These are phyloP conservation scores for Odontamblyopus lacepedii DNA, from an alignment of 2,797 vertebrate species.

Conservation along the genomic window DNA sequence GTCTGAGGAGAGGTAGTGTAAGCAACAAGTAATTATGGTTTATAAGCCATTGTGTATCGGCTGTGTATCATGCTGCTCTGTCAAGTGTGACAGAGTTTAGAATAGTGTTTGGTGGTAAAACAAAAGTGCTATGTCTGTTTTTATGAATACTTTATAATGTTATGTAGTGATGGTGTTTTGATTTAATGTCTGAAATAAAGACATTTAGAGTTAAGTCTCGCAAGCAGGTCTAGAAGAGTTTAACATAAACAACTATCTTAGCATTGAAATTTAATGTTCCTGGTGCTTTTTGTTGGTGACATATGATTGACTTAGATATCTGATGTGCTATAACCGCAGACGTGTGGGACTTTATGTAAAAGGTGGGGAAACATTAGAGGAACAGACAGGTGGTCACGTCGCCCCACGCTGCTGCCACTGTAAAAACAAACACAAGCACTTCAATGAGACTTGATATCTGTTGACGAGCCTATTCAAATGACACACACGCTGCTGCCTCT, in stretches of 20 bases:
- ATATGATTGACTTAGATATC: neutral
- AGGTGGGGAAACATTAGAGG: constrained; percentile 16
- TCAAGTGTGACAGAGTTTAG: neutral
- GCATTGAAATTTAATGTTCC: neutral
- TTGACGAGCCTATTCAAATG: constrained; percentile 57
- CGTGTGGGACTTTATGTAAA: constrained; percentile 40
- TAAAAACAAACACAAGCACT: constrained; percentile 43
- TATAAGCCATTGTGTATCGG: neutral
- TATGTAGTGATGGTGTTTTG: neutral
- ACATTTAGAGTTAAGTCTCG: neutral
- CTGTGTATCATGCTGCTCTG: neutral
- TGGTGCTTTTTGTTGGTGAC: neutral
- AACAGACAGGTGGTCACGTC: constrained; percentile 18
- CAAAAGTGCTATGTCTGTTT: neutral
- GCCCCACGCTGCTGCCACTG: constrained; percentile 3
- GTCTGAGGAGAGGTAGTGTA: neutral
- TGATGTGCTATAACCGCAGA: neutral
- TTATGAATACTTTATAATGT: neutral
- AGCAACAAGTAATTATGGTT: constrained; percentile 3
- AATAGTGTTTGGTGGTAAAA: neutral
- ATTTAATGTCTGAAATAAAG: neutral
- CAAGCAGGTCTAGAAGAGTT: too few relatives aligned
- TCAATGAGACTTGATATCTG: constrained; percentile 38
- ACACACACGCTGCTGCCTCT: constrained; percentile 23
- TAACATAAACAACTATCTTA: neutral